Percentiles rank a stretch among this genome's conserved stretches.
phyloP scores from a whole-genome alignment of 2,113 vertebrate species.

The Grus americana region DNA sequence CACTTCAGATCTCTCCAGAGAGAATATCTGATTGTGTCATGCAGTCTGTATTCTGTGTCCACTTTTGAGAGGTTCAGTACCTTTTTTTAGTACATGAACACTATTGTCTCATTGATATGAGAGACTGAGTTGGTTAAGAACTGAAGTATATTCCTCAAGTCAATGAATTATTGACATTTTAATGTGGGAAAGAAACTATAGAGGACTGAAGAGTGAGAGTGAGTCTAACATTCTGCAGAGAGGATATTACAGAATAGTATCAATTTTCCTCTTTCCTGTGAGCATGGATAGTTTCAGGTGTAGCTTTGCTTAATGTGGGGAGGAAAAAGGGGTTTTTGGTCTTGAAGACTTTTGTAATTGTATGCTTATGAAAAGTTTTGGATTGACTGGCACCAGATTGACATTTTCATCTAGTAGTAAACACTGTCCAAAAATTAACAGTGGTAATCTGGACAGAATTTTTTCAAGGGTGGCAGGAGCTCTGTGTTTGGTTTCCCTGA shows the following conservation, averaged over 20 bases:
- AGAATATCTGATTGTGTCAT: background rate
- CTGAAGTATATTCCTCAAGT: background rate
- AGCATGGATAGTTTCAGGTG: background rate
- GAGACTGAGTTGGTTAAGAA: background rate
- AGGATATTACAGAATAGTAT: background rate
- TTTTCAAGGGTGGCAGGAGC: background rate
- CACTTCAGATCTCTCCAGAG: background rate
- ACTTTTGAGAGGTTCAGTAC: background rate
- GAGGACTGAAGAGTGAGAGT: background rate
- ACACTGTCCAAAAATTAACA: background rate
- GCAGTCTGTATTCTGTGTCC: background rate
- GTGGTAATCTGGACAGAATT: background rate
- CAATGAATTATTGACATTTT: background rate
- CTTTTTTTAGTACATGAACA: background rate
- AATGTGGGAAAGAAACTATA: background rate
- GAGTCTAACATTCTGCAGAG: background rate
- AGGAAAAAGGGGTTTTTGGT: background rate
- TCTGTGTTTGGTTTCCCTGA: background rate
- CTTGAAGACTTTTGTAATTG: background rate
- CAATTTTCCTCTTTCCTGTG: background rate
- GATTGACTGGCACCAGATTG: background rate
- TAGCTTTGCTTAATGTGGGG: background rate
- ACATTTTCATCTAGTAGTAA: background rate
- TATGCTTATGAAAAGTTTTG: background rate
- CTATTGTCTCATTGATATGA: background rate